phyloP scores from a whole-genome alignment of 2,888 invertebrate genomes.

The Orthosia cruda region DNA sequence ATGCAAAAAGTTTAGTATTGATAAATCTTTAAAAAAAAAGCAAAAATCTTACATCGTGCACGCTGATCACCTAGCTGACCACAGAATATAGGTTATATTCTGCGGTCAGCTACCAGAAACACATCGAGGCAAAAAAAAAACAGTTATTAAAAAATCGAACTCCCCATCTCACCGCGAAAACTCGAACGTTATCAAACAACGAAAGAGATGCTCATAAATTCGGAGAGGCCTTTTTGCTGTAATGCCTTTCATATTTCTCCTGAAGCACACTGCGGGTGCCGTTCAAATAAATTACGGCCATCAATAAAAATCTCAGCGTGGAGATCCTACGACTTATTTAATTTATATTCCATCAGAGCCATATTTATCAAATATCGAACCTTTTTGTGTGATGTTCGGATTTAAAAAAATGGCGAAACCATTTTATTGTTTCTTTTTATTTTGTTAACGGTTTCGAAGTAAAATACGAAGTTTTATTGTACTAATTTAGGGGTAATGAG shows the following conservation, averaged over 20 bases:
- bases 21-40: too few species aligned
- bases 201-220: constrained; percentile 90
- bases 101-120: neutral
- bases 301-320: constrained; percentile 91
- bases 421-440: constrained; percentile 63
- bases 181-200: constrained; percentile 84
- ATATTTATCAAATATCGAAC: constrained; percentile 89
- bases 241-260: constrained; percentile 91
- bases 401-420: constrained; percentile 68
- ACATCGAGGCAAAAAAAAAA: neutral
- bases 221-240: constrained; percentile 90
- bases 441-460: constrained; percentile 8
- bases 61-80: too few species aligned
- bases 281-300: constrained; percentile 91
- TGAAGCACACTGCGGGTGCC: constrained; percentile 89
- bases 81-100: too few species aligned
- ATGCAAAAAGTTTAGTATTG: too few species aligned
- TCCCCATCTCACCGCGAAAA: constrained; percentile 69
- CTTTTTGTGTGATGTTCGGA: constrained; percentile 75
- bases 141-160: constrained; percentile 61
- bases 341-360: constrained; percentile 90
- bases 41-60: neutral
- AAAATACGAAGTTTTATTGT: constrained; percentile 25
- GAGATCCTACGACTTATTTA: constrained; percentile 90
- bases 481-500: constrained; percentile 25